Conservation (phyloP, 2,888 invertebrate genomes). For the Tethea ocularis region DNA sequence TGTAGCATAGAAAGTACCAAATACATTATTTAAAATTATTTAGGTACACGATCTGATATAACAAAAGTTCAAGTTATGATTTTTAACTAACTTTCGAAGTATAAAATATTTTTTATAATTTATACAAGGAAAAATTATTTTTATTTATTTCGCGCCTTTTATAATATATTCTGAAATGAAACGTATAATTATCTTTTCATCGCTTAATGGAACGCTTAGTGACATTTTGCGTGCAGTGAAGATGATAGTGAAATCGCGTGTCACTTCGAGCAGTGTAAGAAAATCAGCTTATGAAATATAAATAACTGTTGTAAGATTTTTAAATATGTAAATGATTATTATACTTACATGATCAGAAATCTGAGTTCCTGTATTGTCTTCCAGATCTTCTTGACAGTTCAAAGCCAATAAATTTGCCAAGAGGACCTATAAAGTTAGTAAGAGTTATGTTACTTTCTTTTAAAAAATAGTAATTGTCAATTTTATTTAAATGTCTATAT, state of each 20-base stretch:
- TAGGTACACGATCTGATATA: background rate
- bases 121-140: background rate
- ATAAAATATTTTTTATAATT: background rate
- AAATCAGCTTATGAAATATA: background rate
- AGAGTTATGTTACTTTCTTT: slow-evolving; percentile 3
- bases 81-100: background rate
- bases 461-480: background rate
- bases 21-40: background rate
- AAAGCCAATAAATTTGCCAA: slow-evolving; percentile 63
- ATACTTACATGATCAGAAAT: slow-evolving; percentile 54
- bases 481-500: too few species aligned
- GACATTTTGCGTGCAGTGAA: slow-evolving; percentile 25
- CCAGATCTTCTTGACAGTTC: slow-evolving; percentile 61
- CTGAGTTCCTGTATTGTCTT: slow-evolving; percentile 38
- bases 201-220: slow-evolving; percentile 21
- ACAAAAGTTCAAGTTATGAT: background rate
- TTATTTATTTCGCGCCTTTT: background rate
- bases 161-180: slow-evolving; percentile 20
- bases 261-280: background rate
- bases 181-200: slow-evolving; percentile 32
- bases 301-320: background rate
- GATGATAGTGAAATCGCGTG: slow-evolving; percentile 43
- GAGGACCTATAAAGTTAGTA: slow-evolving; percentile 55
- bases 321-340: background rate
- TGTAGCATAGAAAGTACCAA: background rate